Evolutionary conservation across 2,797 vertebrate genomes (phyloP), one percentile per base, ranked within the genome.

Genomic region (Gephyroberyx darwinii): DNA sequence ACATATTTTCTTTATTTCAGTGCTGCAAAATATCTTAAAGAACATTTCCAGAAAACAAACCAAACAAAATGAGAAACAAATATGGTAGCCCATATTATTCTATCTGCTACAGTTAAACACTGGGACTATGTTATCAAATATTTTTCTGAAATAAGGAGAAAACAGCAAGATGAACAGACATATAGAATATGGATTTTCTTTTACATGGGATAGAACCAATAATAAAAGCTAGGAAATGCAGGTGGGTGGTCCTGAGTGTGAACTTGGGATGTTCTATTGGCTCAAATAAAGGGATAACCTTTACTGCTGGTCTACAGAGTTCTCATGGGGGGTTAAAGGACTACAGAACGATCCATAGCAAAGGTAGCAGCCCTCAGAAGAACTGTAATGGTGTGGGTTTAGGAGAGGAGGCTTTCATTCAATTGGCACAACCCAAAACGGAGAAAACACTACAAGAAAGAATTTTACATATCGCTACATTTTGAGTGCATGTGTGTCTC

Each of bases 321-420:
- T 51, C 9, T 69, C 20, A 26, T n/a, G n/a, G 58, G 31, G 43
- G 43, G 63, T 51, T 52, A 26, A 71, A 59, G 14, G 20, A 60
- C 14, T 4, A 73, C 55, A 68, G 35, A 54, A 74, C 50, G 5
- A 58, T 43, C 53, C 43, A 54, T 77, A 79, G 41, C 51, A 67
- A 81, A 80, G 31, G 62, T 81, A 84, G 84, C 79, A 82, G 86
- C 86, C 88, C 72, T 88, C 64, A 59, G 74, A 82, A 81, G 76
- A 83, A 82, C 73, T 81, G 65, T 67, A 16, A 68, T 10, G 39
- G 52, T 82, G 81, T 87, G 78, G 82, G 64, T 90, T 88, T 84
- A 84, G 83, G 82, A 89, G 68, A 83, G 80, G 84, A 84, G 55
- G 41, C 51, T 35, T 69, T 70, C n/a, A 14, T 60, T 75, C 41